Evolutionary conservation across 2,797 vertebrate genomes (phyloP).

Genomic region (Eulemur albifrons): DNA sequence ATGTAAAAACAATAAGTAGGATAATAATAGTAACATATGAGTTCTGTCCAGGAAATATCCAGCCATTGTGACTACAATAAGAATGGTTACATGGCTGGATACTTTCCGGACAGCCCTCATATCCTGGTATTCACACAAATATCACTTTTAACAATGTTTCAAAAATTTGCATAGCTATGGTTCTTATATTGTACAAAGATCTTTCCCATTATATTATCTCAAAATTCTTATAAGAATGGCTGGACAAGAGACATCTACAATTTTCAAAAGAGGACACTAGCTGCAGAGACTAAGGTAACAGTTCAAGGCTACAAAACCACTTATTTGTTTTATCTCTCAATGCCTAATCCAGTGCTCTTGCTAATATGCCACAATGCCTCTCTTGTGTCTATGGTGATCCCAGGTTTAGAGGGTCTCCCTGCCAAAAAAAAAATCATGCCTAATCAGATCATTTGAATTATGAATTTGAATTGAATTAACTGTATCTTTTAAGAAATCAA

Average conservation of each 20-base stretch:
- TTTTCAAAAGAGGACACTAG: neutral
- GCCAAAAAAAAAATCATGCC: neutral
- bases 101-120: too few species aligned
- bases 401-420: rapidly evolving
- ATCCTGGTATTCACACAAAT: neutral
- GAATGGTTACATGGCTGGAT: too few species aligned
- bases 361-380: neutral
- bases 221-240: neutral
- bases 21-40: neutral
- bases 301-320: neutral
- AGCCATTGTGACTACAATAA: too few species aligned
- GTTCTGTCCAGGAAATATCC: too few species aligned
- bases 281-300: neutral
- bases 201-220: neutral
- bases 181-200: neutral
- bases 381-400: neutral
- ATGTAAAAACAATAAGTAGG: neutral
- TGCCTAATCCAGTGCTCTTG: neutral
- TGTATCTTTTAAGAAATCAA: neutral
- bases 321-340: neutral
- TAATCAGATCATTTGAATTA: neutral
- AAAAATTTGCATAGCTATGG: neutral
- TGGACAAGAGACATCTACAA: neutral
- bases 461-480: neutral
- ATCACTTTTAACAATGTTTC: neutral